phyloP scores from a whole-genome alignment of 2,113 vertebrate species.

The Caloenas nicobarica region DNA sequence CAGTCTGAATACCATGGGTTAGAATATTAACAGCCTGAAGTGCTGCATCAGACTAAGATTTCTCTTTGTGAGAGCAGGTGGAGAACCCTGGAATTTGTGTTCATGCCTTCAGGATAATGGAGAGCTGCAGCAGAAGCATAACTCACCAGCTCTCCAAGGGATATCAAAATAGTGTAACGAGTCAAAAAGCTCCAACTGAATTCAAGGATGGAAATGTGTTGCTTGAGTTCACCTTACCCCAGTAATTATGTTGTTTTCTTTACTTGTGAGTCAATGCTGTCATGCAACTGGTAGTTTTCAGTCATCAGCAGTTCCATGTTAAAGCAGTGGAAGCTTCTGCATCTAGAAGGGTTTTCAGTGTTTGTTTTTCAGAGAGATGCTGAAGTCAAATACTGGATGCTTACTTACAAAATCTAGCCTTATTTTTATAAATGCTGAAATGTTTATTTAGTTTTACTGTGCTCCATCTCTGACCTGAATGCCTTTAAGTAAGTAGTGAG shows the following conservation, averaged over 20 bases:
- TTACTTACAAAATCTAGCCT: neutral
- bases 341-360: neutral
- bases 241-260: neutral
- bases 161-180: neutral
- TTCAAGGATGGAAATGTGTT: neutral
- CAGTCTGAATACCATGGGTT: neutral
- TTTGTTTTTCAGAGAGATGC: neutral
- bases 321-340: neutral
- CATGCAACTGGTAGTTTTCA: neutral
- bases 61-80: neutral
- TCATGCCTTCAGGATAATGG: neutral
- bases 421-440: constrained; percentile 29
- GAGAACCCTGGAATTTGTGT: neutral
- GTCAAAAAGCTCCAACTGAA: neutral
- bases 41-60: neutral
- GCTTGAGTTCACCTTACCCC: neutral
- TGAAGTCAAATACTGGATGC: neutral
- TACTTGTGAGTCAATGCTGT: neutral
- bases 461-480: neutral
- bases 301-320: neutral
- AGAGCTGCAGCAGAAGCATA: neutral
- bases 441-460: neutral
- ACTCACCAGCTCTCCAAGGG: neutral
- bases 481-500: neutral
- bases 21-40: constrained; percentile 22